Evolutionary conservation across 2,113 vertebrate genomes (phyloP), one percentile per base, ranked within the genome.

Genomic region (Pelmatolapia mariae): DNA sequence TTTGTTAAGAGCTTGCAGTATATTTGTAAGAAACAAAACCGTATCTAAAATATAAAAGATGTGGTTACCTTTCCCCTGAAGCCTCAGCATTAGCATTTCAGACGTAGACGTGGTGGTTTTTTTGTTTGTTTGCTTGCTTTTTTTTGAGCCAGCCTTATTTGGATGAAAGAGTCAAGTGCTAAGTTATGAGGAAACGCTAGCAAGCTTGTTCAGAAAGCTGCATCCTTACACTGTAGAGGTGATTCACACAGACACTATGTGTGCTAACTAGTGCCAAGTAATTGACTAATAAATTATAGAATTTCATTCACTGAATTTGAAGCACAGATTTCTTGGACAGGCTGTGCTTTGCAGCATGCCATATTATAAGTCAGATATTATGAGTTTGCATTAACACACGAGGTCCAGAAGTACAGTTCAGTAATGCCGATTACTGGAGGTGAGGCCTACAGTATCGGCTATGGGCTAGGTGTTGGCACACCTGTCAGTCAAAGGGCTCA

Each of bases 71-170:
- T 78, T 31, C 10, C 11, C 8, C 10, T 52, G 45, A 78, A 78
- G 16, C 16, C 45, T 50, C 71, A 19, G 43, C 26, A 78, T 50
- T 50, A 31, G 16, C 10, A 19, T 50, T 50, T 78, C 16, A 29
- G 3, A 45, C 2, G 0, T 71, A 24, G 66, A 43, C 5, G 2
- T 71, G 66, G 11, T 40, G 10, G 0, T 9, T 40, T 40, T 36
- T 68, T 24, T 68, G 10, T 40, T 40, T 8, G 10, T 8, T 68
- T 68, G 63, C 19, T 5, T 40, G 19, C 11, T 43, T 43, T 0
- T 43, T 45, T 73, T 73, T 24, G 5, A 73, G 22, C 13, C 1
- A 73, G 68, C 68, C 40, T 26, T 73, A 73, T 73, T 73, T 73
- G 40, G 68, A 73, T 18, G 40, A 73, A 26, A 26, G 38, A 26